Evolutionary conservation across 2,888 invertebrate genomes (phyloP).

Genomic region (Ochropleura plecta): DNA sequence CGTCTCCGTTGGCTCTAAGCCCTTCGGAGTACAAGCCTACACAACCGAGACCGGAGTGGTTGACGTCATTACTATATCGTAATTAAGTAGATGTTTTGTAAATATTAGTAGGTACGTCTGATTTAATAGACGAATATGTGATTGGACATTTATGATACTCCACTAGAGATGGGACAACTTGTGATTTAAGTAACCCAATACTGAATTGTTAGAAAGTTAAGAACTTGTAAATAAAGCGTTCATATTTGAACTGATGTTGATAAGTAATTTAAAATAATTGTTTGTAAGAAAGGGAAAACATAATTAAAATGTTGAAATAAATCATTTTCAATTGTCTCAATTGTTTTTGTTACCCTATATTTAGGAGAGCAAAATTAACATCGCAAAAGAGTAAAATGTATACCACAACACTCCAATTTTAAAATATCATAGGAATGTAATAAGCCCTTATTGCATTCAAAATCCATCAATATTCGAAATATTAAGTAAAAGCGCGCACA

Average conservation of each 20-base stretch:
- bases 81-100: conserved; percentile 77
- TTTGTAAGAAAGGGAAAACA: conserved; percentile 81
- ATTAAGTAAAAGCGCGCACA: background rate
- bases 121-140: conserved; percentile 63
- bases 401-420: background rate
- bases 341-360: conserved; percentile 47
- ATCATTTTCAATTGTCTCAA: conserved; percentile 76
- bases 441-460: background rate
- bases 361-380: background rate
- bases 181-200: conserved; percentile 52
- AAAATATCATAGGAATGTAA: background rate
- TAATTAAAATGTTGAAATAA: conserved; percentile 88
- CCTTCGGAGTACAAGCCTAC: conserved; percentile 85
- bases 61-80: conserved; percentile 86
- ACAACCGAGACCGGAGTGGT: conserved; percentile 85
- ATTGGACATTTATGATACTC: conserved; percentile 62
- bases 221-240: conserved; percentile 77
- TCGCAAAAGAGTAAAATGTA: background rate
- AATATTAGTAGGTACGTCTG: conserved; percentile 63
- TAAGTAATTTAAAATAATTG: conserved; percentile 79
- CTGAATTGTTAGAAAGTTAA: conserved; percentile 66
- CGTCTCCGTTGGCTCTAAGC: conserved; percentile 84
- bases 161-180: conserved; percentile 47
- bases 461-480: conserved; percentile 5
- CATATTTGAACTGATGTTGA: conserved; percentile 83